These are phyloP conservation scores for Lepidocyrtoides sp. DNA, from an alignment of 2,888 invertebrate species.

Conservation along the genomic window DNA sequence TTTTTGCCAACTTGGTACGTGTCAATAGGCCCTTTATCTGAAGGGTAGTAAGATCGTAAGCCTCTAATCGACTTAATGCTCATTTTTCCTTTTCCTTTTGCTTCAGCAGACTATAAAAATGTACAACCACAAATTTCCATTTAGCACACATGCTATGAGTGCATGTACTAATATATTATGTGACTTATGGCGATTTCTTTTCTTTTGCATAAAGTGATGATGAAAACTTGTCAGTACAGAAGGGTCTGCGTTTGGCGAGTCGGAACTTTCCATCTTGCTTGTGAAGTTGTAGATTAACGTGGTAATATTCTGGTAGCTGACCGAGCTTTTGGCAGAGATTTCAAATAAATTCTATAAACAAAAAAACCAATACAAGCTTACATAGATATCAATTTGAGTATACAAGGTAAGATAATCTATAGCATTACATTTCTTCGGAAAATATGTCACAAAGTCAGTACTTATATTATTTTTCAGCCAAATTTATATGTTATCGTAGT, in stretches of 20 bases:
- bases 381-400: too few species aligned
- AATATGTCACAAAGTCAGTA: neutral
- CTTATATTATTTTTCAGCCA: neutral
- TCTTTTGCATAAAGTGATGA: constrained; percentile 26
- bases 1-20: constrained; percentile 78
- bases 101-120: constrained; percentile 11
- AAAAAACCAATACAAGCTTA: constrained; percentile 1
- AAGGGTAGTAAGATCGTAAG: constrained; percentile 76
- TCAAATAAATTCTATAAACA: constrained; percentile 2
- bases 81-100: constrained; percentile 73
- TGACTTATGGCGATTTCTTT: neutral
- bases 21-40: constrained; percentile 81
- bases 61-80: constrained; percentile 76
- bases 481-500: too few species aligned
- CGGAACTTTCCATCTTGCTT: constrained; percentile 36
- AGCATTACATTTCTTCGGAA: too few species aligned
- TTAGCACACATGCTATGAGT: neutral
- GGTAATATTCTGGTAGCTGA: constrained; percentile 55
- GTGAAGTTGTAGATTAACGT: constrained; percentile 13
- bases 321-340: constrained; percentile 54
- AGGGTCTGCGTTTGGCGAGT: constrained; percentile 18
- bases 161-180: neutral
- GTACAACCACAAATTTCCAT: neutral
- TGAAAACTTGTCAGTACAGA: constrained; percentile 37
- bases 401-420: too few species aligned